A percentile compares a stretch with the other conserved stretches of the same genome.
phyloP scores from a whole-genome alignment of 2,888 invertebrate species.

The Diadegma fenestrale region DNA sequence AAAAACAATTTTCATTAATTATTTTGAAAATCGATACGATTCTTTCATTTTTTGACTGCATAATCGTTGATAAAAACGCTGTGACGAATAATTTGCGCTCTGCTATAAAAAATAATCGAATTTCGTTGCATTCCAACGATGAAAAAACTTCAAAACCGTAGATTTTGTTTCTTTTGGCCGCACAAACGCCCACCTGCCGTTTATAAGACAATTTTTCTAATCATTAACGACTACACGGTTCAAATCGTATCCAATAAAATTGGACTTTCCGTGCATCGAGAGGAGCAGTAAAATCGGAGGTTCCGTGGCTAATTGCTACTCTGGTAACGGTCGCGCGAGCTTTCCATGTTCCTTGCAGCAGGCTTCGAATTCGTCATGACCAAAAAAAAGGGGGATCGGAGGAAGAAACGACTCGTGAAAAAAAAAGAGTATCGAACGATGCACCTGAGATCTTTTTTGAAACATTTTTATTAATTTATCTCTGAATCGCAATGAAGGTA shows the following conservation, averaged over 20 bases:
- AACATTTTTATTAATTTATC: neutral
- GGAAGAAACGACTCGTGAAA: conserved; percentile 17
- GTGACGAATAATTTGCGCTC: too few species aligned
- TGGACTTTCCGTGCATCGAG: conserved; percentile 23
- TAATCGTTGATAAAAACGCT: too few species aligned
- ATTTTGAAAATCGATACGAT: too few species aligned
- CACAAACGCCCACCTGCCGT: neutral
- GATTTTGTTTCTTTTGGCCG: too few species aligned
- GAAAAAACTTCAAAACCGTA: too few species aligned
- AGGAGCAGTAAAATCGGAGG: conserved; percentile 59
- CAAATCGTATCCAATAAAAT: conserved; percentile 22
- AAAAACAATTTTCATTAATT: too few species aligned
- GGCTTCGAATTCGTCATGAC: neutral
- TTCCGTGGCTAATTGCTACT: conserved; percentile 65
- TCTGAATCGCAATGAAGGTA: neutral
- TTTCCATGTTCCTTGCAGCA: conserved; percentile 14
- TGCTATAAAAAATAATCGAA: too few species aligned
- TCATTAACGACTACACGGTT: neutral
- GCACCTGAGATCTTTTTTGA: conserved; percentile 22
- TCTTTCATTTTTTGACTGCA: too few species aligned
- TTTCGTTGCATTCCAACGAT: too few species aligned
- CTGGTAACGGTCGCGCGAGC: conserved; percentile 18
- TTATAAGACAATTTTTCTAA: conserved; percentile 1
- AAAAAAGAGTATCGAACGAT: conserved; percentile 13
- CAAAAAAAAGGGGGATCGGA: neutral